phyloP scores from a whole-genome alignment of 2,888 invertebrate genomes.

The Neoitamus cyanurus region DNA sequence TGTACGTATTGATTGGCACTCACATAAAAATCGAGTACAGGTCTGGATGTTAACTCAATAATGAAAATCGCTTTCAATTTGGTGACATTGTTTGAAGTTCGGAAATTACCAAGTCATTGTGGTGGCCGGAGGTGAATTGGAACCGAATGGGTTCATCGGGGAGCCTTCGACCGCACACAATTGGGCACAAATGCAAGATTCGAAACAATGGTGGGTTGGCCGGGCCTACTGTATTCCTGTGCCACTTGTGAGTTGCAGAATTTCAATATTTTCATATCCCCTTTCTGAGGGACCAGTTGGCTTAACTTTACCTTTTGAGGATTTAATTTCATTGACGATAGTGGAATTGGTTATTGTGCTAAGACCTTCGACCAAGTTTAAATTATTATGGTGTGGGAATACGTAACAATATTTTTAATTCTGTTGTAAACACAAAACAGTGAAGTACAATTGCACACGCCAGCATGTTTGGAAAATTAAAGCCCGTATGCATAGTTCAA shows the following conservation, averaged over 20 bases:
- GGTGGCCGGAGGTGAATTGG: background rate
- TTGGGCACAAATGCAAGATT: background rate
- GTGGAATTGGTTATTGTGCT: background rate
- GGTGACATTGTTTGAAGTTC: slow-evolving; percentile 1
- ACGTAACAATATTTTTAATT: too few relatives aligned
- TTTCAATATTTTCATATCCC: background rate
- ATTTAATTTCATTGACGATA: background rate
- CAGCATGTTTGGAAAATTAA: too few relatives aligned
- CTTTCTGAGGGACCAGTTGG: background rate
- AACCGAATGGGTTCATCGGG: background rate
- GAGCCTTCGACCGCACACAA: background rate
- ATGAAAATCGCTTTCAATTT: slow-evolving; percentile 1
- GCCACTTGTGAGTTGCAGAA: background rate
- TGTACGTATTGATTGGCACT: background rate
- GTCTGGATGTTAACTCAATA: background rate
- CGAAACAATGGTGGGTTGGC: background rate
- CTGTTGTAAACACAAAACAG: too few relatives aligned
- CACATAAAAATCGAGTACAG: background rate
- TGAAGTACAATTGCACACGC: too few relatives aligned
- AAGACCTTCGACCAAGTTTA: background rate
- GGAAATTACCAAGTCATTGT: background rate
- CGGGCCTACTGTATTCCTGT: background rate
- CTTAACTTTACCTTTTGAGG: background rate
- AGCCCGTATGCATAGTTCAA: too few relatives aligned
- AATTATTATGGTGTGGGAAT: too few relatives aligned